These are phyloP conservation scores for Agapetus fuscipes DNA, from an alignment of 2,888 invertebrate species.

Conservation along the genomic window DNA sequence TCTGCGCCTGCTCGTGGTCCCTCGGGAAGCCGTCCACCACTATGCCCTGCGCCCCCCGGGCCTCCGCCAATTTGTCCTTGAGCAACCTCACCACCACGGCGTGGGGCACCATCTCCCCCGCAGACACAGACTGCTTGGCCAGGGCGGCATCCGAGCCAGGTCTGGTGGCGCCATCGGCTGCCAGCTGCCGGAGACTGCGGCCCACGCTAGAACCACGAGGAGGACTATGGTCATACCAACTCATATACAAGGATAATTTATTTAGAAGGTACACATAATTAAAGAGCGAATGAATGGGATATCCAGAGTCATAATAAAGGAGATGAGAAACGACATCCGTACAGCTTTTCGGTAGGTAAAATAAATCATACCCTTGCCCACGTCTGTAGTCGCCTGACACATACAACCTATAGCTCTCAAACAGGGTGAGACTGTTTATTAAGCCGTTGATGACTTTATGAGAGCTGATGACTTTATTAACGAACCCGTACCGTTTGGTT, in stretches of 20 bases:
- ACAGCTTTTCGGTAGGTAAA: no score
- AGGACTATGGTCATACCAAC: neutral
- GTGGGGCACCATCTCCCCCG: constrained; percentile 73
- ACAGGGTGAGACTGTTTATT: no score
- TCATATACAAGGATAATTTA: neutral
- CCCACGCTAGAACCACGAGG: constrained; percentile 50
- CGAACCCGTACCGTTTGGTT: no score
- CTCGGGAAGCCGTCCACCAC: constrained; percentile 93
- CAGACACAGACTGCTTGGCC: constrained; percentile 59
- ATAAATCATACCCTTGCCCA: no score
- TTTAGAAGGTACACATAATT: no score
- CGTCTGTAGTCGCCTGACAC: no score
- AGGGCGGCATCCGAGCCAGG: constrained; percentile 54
- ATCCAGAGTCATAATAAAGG: no score
- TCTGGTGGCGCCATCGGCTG: constrained; percentile 53
- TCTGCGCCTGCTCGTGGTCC: constrained; percentile 76
- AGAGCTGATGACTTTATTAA: no score
- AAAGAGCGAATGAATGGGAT: no score
- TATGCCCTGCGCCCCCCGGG: constrained; percentile 59
- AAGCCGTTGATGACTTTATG: no score
- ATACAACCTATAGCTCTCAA: no score
- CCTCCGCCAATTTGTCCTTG: constrained; percentile 53
- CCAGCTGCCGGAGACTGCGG: constrained; percentile 62
- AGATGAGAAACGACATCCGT: no score
- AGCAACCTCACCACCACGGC: constrained; percentile 71